Evolutionary conservation across 2,113 vertebrate genomes (phyloP), one percentile per base, ranked within the genome.

Genomic region (Pterocles gutturalis): DNA sequence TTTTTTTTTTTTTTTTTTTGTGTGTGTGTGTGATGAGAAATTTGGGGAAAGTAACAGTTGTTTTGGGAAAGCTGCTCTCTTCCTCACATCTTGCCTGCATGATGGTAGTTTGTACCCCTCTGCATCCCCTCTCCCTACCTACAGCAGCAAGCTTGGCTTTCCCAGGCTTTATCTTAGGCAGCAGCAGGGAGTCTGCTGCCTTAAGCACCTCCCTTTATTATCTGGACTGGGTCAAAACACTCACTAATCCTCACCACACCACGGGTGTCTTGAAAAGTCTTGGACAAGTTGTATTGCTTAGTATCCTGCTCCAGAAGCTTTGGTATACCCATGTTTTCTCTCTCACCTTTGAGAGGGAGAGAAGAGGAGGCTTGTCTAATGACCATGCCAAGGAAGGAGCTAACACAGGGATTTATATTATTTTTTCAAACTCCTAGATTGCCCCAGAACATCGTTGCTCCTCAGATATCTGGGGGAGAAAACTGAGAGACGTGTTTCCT

Each of bases 171-270:
- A n/a, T 33, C 5, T 3, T 4, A 36, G 75, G 34, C 29, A 19
- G 58, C 36, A 75, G 55, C 33, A 49, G 28, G 26, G 61, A 90
- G 20, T 55, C 38, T 62, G n/a, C 36, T 70, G 89, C 94, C 71
- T 87, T 51, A 49, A 92, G 69, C 83, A 66, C 81, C 70, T 83
- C 38, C 38, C 53, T 51, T 64, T 85, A 80, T 90, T 93, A 69
- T 71, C 28, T 73, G 46, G 25, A 19, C 64, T 61, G 53, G 83
- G 76, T 65, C 19, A 90, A 92, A 86, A 65, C 33, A 28, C 13
- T 70, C 8, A 2, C 31, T 76, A 85, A 76, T 76, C 58, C 61
- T 90, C 46, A 55, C 28, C 41, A 7, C 34, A n/a, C 58, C 62
- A 62, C 0, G 6, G 49, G 49, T 61, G 46, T 66, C 62, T 87